Base-by-base conservation (phyloP, 1,140 invertebrate species). In the Cyphomyrmex costatus region DNA sequence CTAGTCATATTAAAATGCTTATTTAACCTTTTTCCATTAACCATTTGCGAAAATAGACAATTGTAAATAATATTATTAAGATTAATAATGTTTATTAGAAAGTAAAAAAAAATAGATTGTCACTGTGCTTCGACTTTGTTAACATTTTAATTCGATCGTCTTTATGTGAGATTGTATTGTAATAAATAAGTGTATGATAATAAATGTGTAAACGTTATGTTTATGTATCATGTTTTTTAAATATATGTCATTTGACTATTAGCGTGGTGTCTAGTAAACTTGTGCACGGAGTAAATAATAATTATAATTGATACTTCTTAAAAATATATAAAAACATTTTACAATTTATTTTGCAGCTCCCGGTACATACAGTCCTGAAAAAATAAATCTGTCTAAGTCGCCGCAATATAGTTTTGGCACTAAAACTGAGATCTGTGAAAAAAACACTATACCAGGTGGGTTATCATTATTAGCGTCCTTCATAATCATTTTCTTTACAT, bases 321-420 rank as follows among this genome's bases (percentile, higher is more conserved):
- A 51, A 56, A 86, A 60, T 49, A 42, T 27, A 61, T n/a, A 63
- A 12, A 86, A 71, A 1, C 49, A 76, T 83, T 36, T 42, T 49
- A 60, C n/a, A n/a, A 33, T 76, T 46, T 0, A 46, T 66, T 73
- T 86, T 91, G 24, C 93, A 94, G 96, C 95, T 87, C 96, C 96
- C 76, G 96, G 96, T 87, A 94, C 94, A 4, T 96, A 96, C 61
- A 91, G 87, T 16, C 95, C 96, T 2, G 97, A 97, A 88, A 96
- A 96, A 92, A 95, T 96, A 36, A 96, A 97, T 49, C 93, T 96
- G 82, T 96, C 96, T 90, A 96, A 95, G 88, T 95, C 96, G 74
- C 96, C 96, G 27, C 92, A 95, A 68, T 97, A 96, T 89, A 96
- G 96, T 46, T 96, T 97, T 88, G 95, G 96, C 56, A 93, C 95